A percentile compares a stretch with the other conserved stretches of the same genome.
phyloP scores from a whole-genome alignment of 2,888 invertebrate genomes.

The Amphiduros pacificus region DNA sequence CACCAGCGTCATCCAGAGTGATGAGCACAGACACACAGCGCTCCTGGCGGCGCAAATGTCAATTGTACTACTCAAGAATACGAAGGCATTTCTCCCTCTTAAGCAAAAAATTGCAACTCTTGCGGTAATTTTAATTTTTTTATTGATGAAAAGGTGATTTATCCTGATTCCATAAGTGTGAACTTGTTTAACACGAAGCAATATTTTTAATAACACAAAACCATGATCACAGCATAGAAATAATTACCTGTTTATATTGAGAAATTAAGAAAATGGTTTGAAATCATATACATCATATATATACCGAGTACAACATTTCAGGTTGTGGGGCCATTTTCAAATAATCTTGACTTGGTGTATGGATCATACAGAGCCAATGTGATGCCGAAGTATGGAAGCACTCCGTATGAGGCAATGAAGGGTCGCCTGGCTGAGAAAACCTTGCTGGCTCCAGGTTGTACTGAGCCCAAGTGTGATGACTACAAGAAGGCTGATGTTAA shows the following conservation, averaged over 20 bases:
- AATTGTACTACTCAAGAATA: conserved; percentile 42
- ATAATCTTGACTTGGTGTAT: conserved; percentile 25
- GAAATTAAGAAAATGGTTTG: too few species aligned
- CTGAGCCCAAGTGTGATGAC: conserved; percentile 12
- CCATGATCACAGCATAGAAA: too few species aligned
- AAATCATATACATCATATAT: too few species aligned
- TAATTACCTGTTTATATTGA: too few species aligned
- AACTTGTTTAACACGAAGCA: too few species aligned
- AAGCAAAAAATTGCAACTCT: conserved; percentile 5
- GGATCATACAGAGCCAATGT: conserved; percentile 31
- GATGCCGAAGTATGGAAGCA: conserved; percentile 18
- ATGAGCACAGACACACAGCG: conserved; percentile 33
- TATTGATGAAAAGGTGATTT: too few species aligned
- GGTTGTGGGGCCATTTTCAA: conserved; percentile 35
- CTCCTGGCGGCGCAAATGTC: conserved; percentile 37
- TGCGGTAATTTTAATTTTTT: conserved; percentile 10
- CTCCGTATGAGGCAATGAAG: conserved; percentile 26
- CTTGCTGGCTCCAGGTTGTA: conserved; percentile 24
- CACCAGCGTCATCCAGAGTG: conserved; percentile 29
- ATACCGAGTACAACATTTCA: too few species aligned
- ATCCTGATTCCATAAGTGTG: too few species aligned
- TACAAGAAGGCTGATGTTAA: conserved; percentile 3
- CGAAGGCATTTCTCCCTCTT: conserved; percentile 32
- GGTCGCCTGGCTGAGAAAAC: conserved; percentile 5
- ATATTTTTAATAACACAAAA: too few species aligned